Evolutionary conservation across 2,888 invertebrate species (phyloP), one percentile per base, ranked within the genome.

Genomic region (Drosophila affinis): DNA sequence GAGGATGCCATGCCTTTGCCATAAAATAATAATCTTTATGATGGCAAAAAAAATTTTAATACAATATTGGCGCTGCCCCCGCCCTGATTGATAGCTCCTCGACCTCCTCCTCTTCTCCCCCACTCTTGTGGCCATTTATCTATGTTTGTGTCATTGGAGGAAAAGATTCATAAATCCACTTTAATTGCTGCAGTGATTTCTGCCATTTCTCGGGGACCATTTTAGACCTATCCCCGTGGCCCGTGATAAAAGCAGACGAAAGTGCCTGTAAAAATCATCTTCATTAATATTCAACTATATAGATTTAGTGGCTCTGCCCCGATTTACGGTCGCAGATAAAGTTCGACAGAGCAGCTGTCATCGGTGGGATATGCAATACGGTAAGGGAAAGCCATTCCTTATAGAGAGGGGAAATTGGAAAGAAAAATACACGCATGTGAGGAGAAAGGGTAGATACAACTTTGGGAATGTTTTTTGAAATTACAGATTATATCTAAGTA

Each of bases 11-110:
- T 71, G 54, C 56, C 48, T 47, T 18, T 62, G 79, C 72, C 89
- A 88, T 90, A 90, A 90, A 89, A 89, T 87, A 90, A 90, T 89
- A 89, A 90, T 89, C 87, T 89, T 90, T 90, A 90, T 89, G 88
- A 87, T 82, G 78, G 78, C 77, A 79, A 68, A 21, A 68, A 21
- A 69, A 88, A 79, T 86, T 79, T 77, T 77, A 80, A 88, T 87
- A 88, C 87, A 87, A 87, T 87, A 84, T 87, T 84, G 77, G 69
- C 73, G 63, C 39, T 39, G 67, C 34, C 45, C 45, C 53, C 27
- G 56, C 52, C 49, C 39, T 46, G 62, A 54, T 53, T 45, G 71
- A 72, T 68, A 72, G 62, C 87, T 63, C 34, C 12, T 2, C 34
- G 9, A 9, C 72, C 65, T 80, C 77, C 72, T 48, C 12, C 72